Evolutionary conservation across 1,140 invertebrate genomes (phyloP).

Genomic region (Lanistes nyassanus): DNA sequence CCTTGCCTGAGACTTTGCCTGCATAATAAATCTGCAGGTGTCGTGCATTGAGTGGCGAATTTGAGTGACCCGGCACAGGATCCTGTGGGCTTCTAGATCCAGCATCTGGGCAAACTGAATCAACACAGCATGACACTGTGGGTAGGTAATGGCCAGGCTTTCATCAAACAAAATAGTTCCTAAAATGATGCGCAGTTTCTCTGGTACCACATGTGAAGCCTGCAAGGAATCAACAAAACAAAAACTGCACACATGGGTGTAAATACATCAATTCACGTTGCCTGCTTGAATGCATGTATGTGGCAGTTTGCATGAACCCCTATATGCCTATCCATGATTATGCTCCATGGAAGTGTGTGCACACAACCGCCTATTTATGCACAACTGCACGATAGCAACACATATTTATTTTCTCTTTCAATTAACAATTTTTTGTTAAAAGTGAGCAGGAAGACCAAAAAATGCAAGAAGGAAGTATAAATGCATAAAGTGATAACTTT

Average conservation of each 20-base stretch:
- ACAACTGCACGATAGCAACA: too few species aligned
- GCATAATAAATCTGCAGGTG: constrained; percentile 51
- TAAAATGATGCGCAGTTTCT: constrained; percentile 36
- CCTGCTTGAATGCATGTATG: too few species aligned
- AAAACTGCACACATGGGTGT: too few species aligned
- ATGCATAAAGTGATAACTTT: too few species aligned
- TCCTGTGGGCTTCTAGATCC: constrained; percentile 33
- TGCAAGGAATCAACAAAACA: constrained; percentile 22
- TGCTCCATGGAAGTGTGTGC: too few species aligned
- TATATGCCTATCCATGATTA: too few species aligned
- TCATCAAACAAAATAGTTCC: constrained; percentile 49
- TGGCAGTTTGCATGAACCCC: too few species aligned
- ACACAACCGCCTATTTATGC: too few species aligned
- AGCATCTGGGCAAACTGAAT: constrained; percentile 41
- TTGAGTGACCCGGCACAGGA: constrained; percentile 36
- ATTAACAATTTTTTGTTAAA: too few species aligned
- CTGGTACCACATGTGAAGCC: constrained; percentile 38
- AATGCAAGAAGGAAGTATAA: too few species aligned
- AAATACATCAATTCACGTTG: neutral
- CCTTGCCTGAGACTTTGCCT: constrained; percentile 9
- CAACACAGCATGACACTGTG: constrained; percentile 40
- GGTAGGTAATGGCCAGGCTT: constrained; percentile 43
- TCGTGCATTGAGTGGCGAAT: constrained; percentile 51
- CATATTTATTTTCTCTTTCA: too few species aligned
- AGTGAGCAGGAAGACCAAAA: too few species aligned